Base-by-base conservation (phyloP, 2,888 invertebrate species). In the Stictocephala bisonia region DNA sequence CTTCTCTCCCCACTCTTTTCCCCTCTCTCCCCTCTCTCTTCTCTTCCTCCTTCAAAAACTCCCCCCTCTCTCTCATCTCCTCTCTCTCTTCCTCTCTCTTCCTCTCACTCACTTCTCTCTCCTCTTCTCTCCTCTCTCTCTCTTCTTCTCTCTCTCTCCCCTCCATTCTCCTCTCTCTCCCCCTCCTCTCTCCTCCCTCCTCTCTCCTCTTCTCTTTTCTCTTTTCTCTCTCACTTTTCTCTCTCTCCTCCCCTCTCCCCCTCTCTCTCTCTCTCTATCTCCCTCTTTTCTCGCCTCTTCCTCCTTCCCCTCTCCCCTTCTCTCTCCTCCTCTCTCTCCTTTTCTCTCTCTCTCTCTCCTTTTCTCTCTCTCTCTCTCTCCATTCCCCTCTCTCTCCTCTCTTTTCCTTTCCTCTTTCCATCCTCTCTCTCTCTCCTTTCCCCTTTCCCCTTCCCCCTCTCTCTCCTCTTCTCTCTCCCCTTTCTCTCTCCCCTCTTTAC, bases 11-110 rank as follows among this genome's bases (percentile, higher is more conserved):
- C 53, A 6, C 53, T 11, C 24, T 53, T 18, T 26, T 22, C 22
- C 11, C 22, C n/a, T 53, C 24, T 22, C 24, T 53, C 53, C 24
- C n/a, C 44, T 15, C 44, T 24, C 24, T 22, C 24, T 18, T 53
- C 24, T 11, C 26, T 53, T 22, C 22, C n/a, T 26, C 53, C 9
- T 22, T 53, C 24, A n/a, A n/a, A n/a, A n/a, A n/a, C n/a, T 22
- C 53, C 9, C 22, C 26, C 18, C n/a, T 22, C 24, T 53, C 53
- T 26, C 53, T 53, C n/a, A 53, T 53, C n/a, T 53, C 26, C 24
- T 26, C 22, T 53, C 53, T 53, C 24, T 53, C 53, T 20, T 53
- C 48, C n/a, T n/a, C n/a, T n/a, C n/a, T n/a, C n/a, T n/a, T 48
- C 48, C n/a, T n/a, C n/a, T n/a, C n/a, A 6, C n/a, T n/a, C n/a